phyloP scores from a whole-genome alignment of 2,888 invertebrate species.

The Pecten maximus region DNA sequence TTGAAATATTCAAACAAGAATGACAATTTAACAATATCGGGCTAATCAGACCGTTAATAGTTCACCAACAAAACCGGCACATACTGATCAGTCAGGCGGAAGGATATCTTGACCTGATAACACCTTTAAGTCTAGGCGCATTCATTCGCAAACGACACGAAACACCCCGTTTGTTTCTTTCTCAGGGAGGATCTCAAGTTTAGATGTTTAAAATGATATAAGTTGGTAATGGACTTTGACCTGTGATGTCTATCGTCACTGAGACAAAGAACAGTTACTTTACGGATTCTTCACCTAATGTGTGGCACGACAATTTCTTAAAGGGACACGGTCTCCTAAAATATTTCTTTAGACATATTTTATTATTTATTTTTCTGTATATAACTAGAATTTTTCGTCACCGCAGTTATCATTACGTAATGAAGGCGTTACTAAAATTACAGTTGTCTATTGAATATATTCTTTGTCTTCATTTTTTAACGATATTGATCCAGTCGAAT shows the following conservation, averaged over 20 bases:
- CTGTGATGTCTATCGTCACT: not conserved
- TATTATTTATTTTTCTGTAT: no score
- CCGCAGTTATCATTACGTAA: no score
- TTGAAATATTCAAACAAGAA: not conserved
- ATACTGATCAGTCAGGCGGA: not conserved
- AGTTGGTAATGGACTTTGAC: not conserved
- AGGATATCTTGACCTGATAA: constrained; percentile 24
- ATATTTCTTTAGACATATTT: not conserved
- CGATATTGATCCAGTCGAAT: no score
- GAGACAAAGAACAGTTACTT: not conserved
- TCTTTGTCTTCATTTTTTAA: not conserved
- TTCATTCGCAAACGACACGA: not conserved
- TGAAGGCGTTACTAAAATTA: no score
- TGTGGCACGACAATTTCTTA: constrained; percentile 10
- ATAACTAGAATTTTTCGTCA: no score
- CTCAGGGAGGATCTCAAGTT: not conserved
- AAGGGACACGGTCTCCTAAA: not conserved
- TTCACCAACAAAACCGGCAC: not conserved
- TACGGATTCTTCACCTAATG: not conserved
- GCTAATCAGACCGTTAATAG: not conserved
- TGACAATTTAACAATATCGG: not conserved
- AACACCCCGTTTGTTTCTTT: constrained; percentile 19
- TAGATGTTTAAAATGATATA: not conserved
- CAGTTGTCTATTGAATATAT: not conserved
- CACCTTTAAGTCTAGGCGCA: not conserved